Conservation (phyloP, 2,797 vertebrate genomes). For the Halcyon badia region DNA sequence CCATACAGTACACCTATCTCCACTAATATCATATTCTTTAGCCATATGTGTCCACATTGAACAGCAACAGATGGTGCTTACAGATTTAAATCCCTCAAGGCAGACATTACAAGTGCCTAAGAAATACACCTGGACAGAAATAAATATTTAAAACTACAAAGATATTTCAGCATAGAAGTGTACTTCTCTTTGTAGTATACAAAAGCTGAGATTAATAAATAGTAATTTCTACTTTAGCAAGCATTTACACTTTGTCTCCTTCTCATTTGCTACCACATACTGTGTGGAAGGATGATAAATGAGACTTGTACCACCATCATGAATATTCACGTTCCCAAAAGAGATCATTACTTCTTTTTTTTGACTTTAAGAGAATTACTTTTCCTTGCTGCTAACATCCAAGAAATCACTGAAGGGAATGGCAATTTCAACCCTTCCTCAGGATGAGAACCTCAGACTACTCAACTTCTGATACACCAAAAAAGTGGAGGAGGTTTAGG, state of each 20-base stretch:
- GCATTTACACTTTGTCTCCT: conserved; percentile 9
- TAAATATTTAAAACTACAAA: conserved; percentile 39
- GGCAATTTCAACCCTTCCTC: neutral
- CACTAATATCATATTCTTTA: neutral
- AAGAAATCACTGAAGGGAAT: neutral
- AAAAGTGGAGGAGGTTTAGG: neutral
- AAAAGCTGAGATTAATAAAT: conserved; percentile 60
- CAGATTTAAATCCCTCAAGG: conserved; percentile 35
- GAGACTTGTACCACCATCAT: neutral
- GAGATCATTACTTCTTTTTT: neutral
- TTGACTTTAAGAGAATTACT: neutral
- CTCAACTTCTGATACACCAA: neutral
- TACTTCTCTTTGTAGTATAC: neutral
- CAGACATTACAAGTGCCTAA: conserved; percentile 19
- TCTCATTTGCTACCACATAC: conserved; percentile 15
- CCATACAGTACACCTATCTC: neutral
- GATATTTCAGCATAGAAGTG: neutral
- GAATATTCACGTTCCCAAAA: conserved; percentile 27
- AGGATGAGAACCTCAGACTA: neutral
- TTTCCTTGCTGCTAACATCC: neutral
- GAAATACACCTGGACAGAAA: conserved; percentile 60
- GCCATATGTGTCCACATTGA: neutral
- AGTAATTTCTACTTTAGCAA: conserved; percentile 35
- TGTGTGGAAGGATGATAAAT: conserved; percentile 38
- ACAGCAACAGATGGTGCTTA: conserved; percentile 49